Evolutionary conservation across 2,113 vertebrate species (phyloP).

Genomic region (Strix uralensis): DNA sequence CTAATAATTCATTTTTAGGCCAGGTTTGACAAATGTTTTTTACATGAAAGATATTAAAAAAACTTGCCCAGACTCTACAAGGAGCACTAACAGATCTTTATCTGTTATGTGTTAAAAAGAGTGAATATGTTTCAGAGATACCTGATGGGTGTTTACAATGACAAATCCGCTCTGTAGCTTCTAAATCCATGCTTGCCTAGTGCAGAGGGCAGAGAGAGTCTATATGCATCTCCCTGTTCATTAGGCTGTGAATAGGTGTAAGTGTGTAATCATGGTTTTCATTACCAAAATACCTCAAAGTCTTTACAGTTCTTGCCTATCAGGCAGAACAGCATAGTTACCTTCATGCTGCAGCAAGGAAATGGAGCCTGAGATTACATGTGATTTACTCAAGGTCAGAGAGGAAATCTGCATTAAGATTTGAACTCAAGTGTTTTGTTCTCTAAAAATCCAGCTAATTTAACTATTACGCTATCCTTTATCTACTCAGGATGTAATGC

Average conservation of each 20-base stretch:
- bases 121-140: background rate
- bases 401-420: background rate
- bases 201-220: background rate
- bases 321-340: background rate
- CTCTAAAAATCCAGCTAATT: background rate
- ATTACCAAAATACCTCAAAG: background rate
- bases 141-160: background rate
- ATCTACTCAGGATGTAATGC: background rate
- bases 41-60: background rate
- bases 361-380: background rate
- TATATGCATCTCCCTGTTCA: background rate
- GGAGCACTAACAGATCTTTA: background rate
- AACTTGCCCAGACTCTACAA: background rate
- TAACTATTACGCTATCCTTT: background rate
- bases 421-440: background rate
- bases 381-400: slow-evolving; percentile 21
- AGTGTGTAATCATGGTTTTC: background rate
- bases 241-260: background rate
- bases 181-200: background rate
- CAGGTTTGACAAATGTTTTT: background rate
- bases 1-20: background rate
- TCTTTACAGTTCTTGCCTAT: background rate
- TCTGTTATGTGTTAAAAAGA: background rate
- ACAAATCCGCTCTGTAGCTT: background rate
- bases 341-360: background rate